Evolutionary conservation across 2,797 vertebrate genomes (phyloP).

Genomic region (Pipistrellus nathusii): DNA sequence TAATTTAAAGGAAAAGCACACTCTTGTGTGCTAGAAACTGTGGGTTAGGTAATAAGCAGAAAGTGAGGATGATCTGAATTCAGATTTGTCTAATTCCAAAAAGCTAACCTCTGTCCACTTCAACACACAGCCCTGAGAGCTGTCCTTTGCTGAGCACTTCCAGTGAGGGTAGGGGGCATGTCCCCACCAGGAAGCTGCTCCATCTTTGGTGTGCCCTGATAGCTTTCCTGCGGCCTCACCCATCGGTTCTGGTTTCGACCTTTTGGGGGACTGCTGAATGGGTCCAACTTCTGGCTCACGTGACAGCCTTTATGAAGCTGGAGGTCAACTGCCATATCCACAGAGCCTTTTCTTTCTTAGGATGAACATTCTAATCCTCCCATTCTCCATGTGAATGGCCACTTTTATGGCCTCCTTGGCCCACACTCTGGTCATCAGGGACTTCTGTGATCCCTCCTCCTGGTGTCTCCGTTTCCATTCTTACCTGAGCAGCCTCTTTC

Average conservation of each 20-base stretch:
- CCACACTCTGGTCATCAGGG: background rate
- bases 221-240: background rate
- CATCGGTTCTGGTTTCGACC: background rate
- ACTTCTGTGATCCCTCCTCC: background rate
- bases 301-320: background rate
- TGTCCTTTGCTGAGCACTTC: background rate
- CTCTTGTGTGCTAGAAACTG: too few relatives aligned
- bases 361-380: background rate
- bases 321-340: background rate
- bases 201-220: background rate
- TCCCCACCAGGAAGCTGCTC: background rate
- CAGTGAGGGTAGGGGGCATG: too few relatives aligned
- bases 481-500: background rate
- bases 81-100: background rate
- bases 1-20: too few relatives aligned
- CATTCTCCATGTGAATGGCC: background rate
- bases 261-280: background rate
- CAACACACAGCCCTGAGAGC: background rate
- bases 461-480: background rate
- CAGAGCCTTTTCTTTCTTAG: background rate
- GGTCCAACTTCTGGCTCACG: background rate
- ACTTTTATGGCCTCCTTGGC: background rate
- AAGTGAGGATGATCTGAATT: background rate
- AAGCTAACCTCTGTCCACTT: background rate
- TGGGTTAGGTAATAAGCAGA: background rate